Conservation (phyloP, 2,888 invertebrate species). For the Tethea ocularis region DNA sequence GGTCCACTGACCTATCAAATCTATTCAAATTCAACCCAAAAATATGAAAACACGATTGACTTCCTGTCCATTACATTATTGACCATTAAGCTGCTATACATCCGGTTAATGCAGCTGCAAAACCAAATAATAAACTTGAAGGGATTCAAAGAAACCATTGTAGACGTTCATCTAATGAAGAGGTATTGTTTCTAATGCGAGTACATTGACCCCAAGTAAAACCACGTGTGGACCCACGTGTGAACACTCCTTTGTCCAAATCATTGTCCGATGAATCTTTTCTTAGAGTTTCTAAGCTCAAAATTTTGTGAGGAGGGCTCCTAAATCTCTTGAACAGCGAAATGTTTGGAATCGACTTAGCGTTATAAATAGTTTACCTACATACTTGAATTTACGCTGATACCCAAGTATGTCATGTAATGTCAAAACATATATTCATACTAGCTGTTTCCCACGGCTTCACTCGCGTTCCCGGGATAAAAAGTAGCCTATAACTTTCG, state of each 20-base stretch:
- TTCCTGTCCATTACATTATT: conserved; percentile 11
- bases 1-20: too few relatives aligned
- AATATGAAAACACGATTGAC: conserved; percentile 27
- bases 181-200: conserved; percentile 62
- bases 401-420: too few relatives aligned
- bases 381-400: too few relatives aligned
- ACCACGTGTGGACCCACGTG: conserved; percentile 76
- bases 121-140: conserved; percentile 39
- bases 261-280: conserved; percentile 65
- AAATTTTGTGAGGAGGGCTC: conserved; percentile 66
- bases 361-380: too few relatives aligned
- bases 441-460: too few relatives aligned
- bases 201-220: conserved; percentile 58
- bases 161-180: conserved; percentile 39
- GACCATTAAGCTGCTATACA: conserved; percentile 31
- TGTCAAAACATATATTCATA: too few relatives aligned
- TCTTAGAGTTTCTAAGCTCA: conserved; percentile 60
- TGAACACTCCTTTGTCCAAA: conserved; percentile 61
- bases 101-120: conserved; percentile 59
- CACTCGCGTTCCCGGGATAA: too few relatives aligned
- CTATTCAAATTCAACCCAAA: background rate
- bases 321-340: conserved; percentile 36
- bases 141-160: conserved; percentile 7
- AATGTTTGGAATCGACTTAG: conserved; percentile 30
- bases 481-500: too few relatives aligned